A percentile compares a stretch with the other conserved stretches of the same genome.
These are phyloP conservation scores for Halictus quadricinctus DNA, from an alignment of 2,888 invertebrate species.

Conservation along the genomic window DNA sequence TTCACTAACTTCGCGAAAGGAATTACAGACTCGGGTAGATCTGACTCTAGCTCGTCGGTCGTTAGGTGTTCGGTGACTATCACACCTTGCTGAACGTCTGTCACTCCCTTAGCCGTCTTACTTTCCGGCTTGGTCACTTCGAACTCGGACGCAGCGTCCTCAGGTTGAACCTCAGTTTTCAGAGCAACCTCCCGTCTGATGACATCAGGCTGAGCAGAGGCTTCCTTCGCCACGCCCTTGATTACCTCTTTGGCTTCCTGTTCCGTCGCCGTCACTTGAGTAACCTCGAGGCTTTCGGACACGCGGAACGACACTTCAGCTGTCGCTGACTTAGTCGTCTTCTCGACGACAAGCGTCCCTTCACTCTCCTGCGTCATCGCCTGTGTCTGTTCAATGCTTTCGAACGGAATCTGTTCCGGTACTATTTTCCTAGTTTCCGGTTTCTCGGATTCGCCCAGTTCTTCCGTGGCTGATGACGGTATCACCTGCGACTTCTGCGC, in stretches of 20 bases:
- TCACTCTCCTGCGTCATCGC: slow-evolving; percentile 76
- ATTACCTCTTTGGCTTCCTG: slow-evolving; percentile 79
- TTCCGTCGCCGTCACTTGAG: slow-evolving; percentile 80
- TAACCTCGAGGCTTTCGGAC: slow-evolving; percentile 80
- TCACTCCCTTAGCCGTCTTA: slow-evolving; percentile 76
- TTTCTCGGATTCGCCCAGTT: slow-evolving; percentile 68
- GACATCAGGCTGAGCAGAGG: slow-evolving; percentile 82
- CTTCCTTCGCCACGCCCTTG: slow-evolving; percentile 82
- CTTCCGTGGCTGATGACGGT: slow-evolving; percentile 70
- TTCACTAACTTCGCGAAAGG: slow-evolving; percentile 82
- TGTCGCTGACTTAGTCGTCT: slow-evolving; percentile 63
- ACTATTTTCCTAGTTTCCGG: slow-evolving; percentile 76
- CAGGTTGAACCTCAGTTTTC: slow-evolving; percentile 78
- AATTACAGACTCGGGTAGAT: slow-evolving; percentile 80
- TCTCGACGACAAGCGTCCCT: slow-evolving; percentile 59
- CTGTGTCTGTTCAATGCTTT: slow-evolving; percentile 80
- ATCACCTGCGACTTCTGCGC: slow-evolving; percentile 80
- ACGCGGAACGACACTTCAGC: slow-evolving; percentile 76
- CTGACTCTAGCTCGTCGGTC: slow-evolving; percentile 83
- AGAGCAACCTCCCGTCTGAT: slow-evolving; percentile 81
- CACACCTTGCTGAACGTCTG: slow-evolving; percentile 82
- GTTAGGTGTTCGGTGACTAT: slow-evolving; percentile 83
- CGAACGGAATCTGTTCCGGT: slow-evolving; percentile 80
- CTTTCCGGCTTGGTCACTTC: slow-evolving; percentile 69
- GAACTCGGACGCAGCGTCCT: slow-evolving; percentile 73